These are phyloP conservation scores for Syrmaticus mikado DNA, from an alignment of 2,113 vertebrate genomes.

Conservation along the genomic window DNA sequence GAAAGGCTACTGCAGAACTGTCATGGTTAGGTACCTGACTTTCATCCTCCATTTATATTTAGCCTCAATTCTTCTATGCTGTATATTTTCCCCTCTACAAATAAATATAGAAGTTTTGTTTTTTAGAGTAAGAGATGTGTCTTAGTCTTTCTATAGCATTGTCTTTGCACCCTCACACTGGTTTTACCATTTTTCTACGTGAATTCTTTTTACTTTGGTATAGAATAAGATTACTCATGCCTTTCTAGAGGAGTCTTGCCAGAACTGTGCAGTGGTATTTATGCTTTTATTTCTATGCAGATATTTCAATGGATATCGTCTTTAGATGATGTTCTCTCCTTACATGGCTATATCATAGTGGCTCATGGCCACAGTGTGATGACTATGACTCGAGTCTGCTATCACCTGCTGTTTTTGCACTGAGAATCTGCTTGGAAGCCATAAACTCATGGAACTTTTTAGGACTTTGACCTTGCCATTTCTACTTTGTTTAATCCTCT, in stretches of 20 bases:
- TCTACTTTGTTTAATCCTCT: not conserved
- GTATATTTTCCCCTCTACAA: not conserved
- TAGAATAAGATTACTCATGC: not conserved
- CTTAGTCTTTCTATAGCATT: not conserved
- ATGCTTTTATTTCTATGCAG: not conserved
- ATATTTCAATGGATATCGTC: not conserved
- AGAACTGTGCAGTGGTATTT: not conserved
- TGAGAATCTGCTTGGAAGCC: fast-evolving
- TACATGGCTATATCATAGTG: not conserved
- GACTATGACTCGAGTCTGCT: not conserved
- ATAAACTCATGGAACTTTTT: not conserved
- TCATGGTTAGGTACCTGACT: not conserved
- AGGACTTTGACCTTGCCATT: not conserved
- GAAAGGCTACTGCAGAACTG: not conserved
- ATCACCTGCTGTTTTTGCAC: not conserved
- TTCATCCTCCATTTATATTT: not conserved
- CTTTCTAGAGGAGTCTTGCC: not conserved
- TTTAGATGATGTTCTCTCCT: not conserved
- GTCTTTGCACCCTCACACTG: not conserved
- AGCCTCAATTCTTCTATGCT: not conserved
- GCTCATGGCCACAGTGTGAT: not conserved
- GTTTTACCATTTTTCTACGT: not conserved
- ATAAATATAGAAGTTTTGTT: not conserved
- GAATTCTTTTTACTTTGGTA: not conserved
- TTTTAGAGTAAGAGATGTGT: not conserved